Conservation (phyloP, 2,888 invertebrate species). For the Chrysolina haemoptera region DNA sequence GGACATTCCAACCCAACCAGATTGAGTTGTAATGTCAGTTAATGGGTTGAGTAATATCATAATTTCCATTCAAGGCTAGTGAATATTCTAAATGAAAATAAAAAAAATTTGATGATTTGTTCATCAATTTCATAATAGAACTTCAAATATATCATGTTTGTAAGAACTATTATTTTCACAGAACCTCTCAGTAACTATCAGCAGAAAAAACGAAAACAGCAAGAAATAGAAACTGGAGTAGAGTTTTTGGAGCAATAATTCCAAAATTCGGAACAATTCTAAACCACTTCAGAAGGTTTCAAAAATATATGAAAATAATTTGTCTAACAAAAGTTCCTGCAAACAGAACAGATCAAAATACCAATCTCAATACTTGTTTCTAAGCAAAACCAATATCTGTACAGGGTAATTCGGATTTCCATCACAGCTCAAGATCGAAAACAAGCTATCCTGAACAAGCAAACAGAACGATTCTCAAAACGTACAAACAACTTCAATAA, state of each 20-base stretch:
- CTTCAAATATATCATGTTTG: not conserved
- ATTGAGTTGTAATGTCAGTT: not conserved
- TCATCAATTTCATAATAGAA: not conserved
- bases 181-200: not conserved
- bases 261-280: not conserved
- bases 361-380: not conserved
- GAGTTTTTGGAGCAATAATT: not conserved
- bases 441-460: not conserved
- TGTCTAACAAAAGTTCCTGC: not conserved
- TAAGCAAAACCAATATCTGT: not conserved
- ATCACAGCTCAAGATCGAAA: not conserved
- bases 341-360: not conserved
- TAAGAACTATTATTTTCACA: slow-evolving; percentile 1
- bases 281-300: not conserved
- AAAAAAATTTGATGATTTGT: not conserved
- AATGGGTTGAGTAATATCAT: not conserved
- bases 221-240: not conserved
- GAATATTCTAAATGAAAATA: not conserved
- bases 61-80: not conserved
- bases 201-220: not conserved
- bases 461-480: slow-evolving; percentile 4
- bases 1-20: not conserved
- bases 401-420: not conserved
- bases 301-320: not conserved
- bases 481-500: slow-evolving; percentile 5